phyloP scores from a whole-genome alignment of 2,888 invertebrate genomes.

The Amblyteles armatorius region DNA sequence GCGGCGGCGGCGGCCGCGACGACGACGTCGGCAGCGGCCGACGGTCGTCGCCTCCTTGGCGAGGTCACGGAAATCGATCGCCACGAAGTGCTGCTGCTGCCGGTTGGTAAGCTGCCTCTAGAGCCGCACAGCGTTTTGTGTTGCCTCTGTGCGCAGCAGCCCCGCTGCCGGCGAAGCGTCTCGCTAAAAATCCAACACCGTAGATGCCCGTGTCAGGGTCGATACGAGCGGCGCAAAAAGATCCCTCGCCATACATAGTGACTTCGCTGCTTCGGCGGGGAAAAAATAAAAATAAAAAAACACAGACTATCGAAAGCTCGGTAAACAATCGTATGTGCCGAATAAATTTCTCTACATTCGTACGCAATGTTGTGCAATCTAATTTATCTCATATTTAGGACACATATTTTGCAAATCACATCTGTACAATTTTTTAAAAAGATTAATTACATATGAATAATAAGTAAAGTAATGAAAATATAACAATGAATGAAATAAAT shows the following conservation, averaged over 20 bases:
- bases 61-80: slow-evolving; percentile 74
- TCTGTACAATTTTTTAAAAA: background rate
- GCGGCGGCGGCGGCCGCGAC: slow-evolving; percentile 63
- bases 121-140: slow-evolving; percentile 1
- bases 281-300: background rate
- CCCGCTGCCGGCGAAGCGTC: slow-evolving; percentile 24
- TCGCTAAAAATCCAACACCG: slow-evolving; percentile 31
- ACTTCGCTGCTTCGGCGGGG: background rate
- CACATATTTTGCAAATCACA: background rate
- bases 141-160: slow-evolving; percentile 24
- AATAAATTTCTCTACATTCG: background rate
- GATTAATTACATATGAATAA: background rate
- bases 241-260: background rate
- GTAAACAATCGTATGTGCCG: background rate
- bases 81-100: slow-evolving; percentile 52
- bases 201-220: slow-evolving; percentile 36
- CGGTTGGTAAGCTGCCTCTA: slow-evolving; percentile 1
- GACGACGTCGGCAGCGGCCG: slow-evolving; percentile 54
- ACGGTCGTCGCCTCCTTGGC: slow-evolving; percentile 74
- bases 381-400: background rate
- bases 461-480: too few species aligned
- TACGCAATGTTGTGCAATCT: background rate
- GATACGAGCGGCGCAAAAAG: slow-evolving; percentile 20
- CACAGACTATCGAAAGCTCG: background rate
- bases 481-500: too few species aligned